A percentile compares a stretch with the other conserved stretches of the same genome.
These are phyloP conservation scores for Tenodera sinensis DNA, from an alignment of 2,888 invertebrate genomes.

Conservation along the genomic window DNA sequence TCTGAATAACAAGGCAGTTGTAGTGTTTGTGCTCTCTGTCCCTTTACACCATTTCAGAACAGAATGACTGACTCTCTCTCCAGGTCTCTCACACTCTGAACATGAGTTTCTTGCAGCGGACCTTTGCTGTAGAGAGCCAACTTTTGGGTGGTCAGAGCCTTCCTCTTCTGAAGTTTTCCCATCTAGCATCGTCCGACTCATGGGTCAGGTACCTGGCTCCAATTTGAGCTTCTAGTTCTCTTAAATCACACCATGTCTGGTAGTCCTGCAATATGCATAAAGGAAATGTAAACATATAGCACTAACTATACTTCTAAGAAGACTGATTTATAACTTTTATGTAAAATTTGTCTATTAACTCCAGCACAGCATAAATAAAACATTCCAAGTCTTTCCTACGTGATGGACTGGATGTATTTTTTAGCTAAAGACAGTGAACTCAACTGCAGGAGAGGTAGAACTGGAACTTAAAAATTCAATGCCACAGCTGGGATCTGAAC, in stretches of 20 bases:
- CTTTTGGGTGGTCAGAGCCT: constrained; percentile 31
- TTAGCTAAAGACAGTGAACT: too few relatives aligned
- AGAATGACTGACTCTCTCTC: background rate
- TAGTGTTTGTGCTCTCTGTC: background rate
- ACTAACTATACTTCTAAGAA: background rate
- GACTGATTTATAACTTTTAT: background rate
- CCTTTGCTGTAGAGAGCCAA: constrained; percentile 26
- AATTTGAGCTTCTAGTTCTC: constrained; percentile 77
- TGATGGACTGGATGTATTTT: too few relatives aligned
- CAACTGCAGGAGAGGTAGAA: too few relatives aligned
- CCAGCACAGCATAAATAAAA: too few relatives aligned
- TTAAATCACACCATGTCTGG: constrained; percentile 91
- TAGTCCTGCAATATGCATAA: constrained; percentile 59
- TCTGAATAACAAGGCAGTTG: background rate
- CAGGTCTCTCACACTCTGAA: background rate
- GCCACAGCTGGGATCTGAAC: too few relatives aligned
- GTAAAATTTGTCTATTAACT: background rate
- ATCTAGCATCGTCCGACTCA: constrained; percentile 89
- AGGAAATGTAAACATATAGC: constrained; percentile 1
- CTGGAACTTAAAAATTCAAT: too few relatives aligned
- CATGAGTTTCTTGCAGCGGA: constrained; percentile 24
- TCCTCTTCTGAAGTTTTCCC: constrained; percentile 60
- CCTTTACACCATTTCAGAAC: background rate
- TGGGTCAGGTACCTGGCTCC: constrained; percentile 83
- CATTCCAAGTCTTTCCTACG: too few relatives aligned